Base-by-base conservation (phyloP, 2,888 invertebrate species). In the Metopia argyrocephala region DNA sequence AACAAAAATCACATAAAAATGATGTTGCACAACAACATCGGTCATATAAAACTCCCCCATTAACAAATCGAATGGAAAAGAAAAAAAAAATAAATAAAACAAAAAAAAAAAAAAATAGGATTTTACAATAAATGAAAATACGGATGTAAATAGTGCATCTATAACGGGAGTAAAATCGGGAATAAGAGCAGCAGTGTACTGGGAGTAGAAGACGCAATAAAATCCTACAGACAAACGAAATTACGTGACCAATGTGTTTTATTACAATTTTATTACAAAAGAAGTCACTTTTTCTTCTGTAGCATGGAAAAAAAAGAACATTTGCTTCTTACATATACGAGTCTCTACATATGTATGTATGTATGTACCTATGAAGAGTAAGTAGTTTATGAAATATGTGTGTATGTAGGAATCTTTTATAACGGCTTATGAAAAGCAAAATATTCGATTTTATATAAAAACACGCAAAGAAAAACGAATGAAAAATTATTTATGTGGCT, bases 231-330 rank as follows among this genome's bases (percentile, higher is more conserved):
- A 89, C 89, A 89, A 89, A 89, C 87, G 87, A 87, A 89, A 89
- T 88, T 89, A 90, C 90, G 90, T 90, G 90, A 90, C 90, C 89
- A 89, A 89, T 89, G 89, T 88, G 87, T 89, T 89, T 89, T 90
- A 90, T 90, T 89, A 87, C 89, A 87, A 89, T 89, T 90, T 88
- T 89, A 88, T 89, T 87, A 87, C 87, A 85, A 78, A 65, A 83
- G 70, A 78, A 82, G 75, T 68, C 54, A 79, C 65, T 65, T 56
- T 71, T 71, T 9, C 9, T n/a, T n/a, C n/a, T n/a, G n/a, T n/a
- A n/a, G n/a, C n/a, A n/a, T n/a, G n/a, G n/a, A n/a, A n/a, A n/a
- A n/a, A n/a, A n/a, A n/a, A n/a, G n/a, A n/a, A n/a, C n/a, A n/a
- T n/a, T n/a, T n/a, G n/a, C n/a, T n/a, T n/a, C n/a, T n/a, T n/a